Conservation (phyloP, 2,888 invertebrate species). For the Lathronympha strigana region DNA sequence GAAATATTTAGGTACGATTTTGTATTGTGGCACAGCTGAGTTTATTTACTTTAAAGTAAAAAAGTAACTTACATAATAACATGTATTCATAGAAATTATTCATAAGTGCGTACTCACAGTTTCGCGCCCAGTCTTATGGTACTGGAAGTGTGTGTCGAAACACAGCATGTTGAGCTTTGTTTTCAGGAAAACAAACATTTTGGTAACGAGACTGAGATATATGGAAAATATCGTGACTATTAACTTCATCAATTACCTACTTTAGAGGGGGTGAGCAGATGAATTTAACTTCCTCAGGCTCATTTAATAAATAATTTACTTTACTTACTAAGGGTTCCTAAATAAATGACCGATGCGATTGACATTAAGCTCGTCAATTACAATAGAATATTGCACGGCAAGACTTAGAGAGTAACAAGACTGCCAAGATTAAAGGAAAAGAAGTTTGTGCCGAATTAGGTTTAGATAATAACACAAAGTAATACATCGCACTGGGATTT, state of each 20-base stretch:
- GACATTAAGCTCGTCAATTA: neutral
- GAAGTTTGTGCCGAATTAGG: conserved; percentile 40
- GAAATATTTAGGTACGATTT: conserved; percentile 51
- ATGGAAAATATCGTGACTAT: neutral
- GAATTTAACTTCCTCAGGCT: neutral
- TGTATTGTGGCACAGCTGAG: conserved; percentile 50
- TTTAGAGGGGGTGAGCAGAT: neutral
- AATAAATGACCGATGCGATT: conserved; percentile 9
- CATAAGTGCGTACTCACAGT: conserved; percentile 17
- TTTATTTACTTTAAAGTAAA: conserved; percentile 36
- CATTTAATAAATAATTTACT: neutral
- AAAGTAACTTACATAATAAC: conserved; percentile 36
- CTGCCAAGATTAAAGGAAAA: conserved; percentile 10
- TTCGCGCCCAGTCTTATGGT: conserved; percentile 60
- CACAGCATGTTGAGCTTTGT: conserved; percentile 35
- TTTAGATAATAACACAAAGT: conserved; percentile 6
- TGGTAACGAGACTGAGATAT: neutral
- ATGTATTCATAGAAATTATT: conserved; percentile 25
- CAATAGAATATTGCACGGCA: neutral
- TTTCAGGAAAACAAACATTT: conserved; percentile 18
- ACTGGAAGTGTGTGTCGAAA: conserved; percentile 27
- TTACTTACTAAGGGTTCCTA: neutral
- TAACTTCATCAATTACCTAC: neutral
- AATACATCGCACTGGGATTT: neutral
- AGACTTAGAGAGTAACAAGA: neutral